Evolutionary conservation across 1,140 invertebrate species (phyloP).

Genomic region (Neodiprion virginianus): DNA sequence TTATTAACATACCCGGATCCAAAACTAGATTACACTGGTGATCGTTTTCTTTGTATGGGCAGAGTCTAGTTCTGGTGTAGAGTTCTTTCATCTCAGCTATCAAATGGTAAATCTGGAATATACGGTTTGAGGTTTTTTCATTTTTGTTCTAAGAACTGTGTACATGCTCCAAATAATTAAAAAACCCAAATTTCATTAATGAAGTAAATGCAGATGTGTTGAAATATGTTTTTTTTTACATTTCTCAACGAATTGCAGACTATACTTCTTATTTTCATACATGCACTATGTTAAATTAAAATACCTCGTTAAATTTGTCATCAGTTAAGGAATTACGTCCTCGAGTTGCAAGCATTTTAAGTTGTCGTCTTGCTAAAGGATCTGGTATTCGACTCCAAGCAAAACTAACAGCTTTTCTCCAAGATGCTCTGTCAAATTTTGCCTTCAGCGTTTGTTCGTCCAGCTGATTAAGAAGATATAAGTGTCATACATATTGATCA

Average conservation of each 20-base stretch:
- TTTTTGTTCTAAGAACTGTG: too few species aligned
- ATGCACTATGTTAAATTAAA: too few species aligned
- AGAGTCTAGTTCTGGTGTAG: conserved; percentile 76
- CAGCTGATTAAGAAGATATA: conserved; percentile 48
- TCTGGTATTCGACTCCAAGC: conserved; percentile 74
- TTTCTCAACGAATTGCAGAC: too few species aligned
- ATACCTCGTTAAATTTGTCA: conserved; percentile 78
- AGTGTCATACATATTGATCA: neutral
- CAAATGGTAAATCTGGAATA: conserved; percentile 72
- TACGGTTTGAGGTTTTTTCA: neutral
- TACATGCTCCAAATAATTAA: too few species aligned
- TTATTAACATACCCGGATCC: conserved; percentile 64
- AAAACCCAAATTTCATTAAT: too few species aligned
- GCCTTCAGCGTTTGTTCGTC: conserved; percentile 73
- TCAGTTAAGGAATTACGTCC: conserved; percentile 77
- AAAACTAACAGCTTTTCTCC: conserved; percentile 73
- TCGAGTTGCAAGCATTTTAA: conserved; percentile 73
- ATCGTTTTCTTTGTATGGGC: conserved; percentile 66
- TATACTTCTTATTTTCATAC: too few species aligned
- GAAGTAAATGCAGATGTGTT: too few species aligned
- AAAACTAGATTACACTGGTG: conserved; percentile 72
- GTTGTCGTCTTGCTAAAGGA: conserved; percentile 70
- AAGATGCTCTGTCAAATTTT: conserved; percentile 77
- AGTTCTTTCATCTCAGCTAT: conserved; percentile 82
- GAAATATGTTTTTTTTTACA: too few species aligned